A percentile compares a stretch with the other conserved stretches of the same genome.
phyloP scores from a whole-genome alignment of 2,797 vertebrate species.

The Hypotaenidia okinawae region DNA sequence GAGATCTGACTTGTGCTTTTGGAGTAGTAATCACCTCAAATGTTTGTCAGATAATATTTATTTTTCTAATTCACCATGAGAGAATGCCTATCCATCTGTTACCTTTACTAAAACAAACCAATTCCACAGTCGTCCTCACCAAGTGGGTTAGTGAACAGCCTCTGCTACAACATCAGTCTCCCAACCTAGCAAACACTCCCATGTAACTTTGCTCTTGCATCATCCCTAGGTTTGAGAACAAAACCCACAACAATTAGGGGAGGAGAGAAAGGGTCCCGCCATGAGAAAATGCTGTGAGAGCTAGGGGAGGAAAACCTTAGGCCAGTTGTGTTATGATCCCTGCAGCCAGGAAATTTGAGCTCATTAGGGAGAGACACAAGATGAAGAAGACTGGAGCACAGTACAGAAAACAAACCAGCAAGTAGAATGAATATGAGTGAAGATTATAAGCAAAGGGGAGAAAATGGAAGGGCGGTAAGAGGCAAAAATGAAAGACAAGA shows the following conservation, averaged over 20 bases:
- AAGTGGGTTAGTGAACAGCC: background rate
- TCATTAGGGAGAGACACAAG: background rate
- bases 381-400: background rate
- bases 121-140: background rate
- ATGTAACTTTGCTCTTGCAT: background rate
- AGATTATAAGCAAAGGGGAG: background rate
- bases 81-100: background rate
- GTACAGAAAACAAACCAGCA: background rate
- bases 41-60: slow-evolving; percentile 14
- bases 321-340: background rate
- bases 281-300: background rate
- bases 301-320: background rate
- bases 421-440: background rate
- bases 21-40: background rate
- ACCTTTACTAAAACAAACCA: background rate
- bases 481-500: background rate
- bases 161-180: background rate
- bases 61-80: background rate
- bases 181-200: background rate
- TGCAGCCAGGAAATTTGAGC: background rate
- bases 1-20: background rate
- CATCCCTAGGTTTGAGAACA: background rate
- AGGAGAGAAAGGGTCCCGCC: background rate
- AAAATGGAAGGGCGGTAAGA: background rate
- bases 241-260: background rate